phyloP scores from a whole-genome alignment of 2,113 vertebrate species.

The Xiphophorus maculatus region DNA sequence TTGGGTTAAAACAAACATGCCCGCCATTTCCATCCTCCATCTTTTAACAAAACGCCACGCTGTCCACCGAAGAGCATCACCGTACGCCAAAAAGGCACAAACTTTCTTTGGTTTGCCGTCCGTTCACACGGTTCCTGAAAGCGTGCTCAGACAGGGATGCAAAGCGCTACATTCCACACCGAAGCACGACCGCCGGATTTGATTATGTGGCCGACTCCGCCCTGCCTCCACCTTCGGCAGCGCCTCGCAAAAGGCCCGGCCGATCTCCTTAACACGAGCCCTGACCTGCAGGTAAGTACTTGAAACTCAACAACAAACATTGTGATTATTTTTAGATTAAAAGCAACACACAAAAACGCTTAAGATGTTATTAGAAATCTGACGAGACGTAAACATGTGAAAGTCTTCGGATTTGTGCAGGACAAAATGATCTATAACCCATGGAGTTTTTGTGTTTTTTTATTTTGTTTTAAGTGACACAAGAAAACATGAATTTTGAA shows the following conservation, averaged over 20 bases:
- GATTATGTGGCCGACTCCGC: constrained; percentile 15
- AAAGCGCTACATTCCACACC: background rate
- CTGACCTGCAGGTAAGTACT: constrained; percentile 14
- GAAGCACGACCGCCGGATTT: background rate
- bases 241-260: constrained; percentile 1
- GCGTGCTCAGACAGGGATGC: background rate
- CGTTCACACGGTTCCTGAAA: too few species aligned
- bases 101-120: background rate
- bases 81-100: background rate
- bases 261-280: constrained; percentile 9
- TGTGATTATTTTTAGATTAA: background rate
- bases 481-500: too few species aligned
- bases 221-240: background rate
- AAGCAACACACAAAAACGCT: background rate
- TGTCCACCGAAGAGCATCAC: background rate
- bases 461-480: background rate
- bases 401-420: background rate
- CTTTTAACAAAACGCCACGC: background rate
- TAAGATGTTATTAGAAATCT: background rate
- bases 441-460: too few species aligned
- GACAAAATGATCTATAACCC: background rate
- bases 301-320: background rate
- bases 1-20: background rate
- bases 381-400: background rate
- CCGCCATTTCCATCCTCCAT: background rate